A percentile compares a stretch with the other conserved stretches of the same genome.
Conservation (phyloP, 53 echinoderm and acorn worm genomes). For the Mesocentrotus franciscanus region DNA sequence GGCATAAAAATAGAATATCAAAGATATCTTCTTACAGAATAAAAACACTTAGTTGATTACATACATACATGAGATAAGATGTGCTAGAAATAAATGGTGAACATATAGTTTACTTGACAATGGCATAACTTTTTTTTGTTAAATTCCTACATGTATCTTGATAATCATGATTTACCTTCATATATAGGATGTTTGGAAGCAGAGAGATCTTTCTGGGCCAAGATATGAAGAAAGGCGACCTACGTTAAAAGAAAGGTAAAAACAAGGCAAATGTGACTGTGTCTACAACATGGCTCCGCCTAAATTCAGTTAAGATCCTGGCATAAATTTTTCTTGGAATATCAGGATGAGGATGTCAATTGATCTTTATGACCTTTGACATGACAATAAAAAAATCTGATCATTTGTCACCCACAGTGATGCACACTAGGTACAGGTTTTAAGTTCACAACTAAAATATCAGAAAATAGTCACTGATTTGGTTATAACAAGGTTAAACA, state of each 20-base stretch:
- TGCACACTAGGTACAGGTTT: too few relatives aligned
- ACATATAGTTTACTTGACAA: too few relatives aligned
- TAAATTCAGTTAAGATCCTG: not conserved
- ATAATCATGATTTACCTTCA: slow-evolving; percentile 39
- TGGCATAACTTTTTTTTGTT: too few relatives aligned
- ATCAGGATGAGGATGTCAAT: not conserved
- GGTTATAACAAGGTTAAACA: too few relatives aligned
- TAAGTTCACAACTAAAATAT: too few relatives aligned
- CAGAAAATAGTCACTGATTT: too few relatives aligned
- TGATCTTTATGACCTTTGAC: not conserved
- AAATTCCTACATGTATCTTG: not conserved
- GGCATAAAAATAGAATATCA: not conserved
- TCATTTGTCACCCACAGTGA: not conserved
- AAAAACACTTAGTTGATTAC: not conserved
- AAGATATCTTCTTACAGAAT: not conserved
- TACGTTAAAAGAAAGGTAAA: not conserved
- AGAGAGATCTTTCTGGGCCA: slow-evolving; percentile 40
- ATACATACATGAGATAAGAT: too few relatives aligned
- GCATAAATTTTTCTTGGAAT: not conserved
- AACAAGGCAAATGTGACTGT: not conserved
- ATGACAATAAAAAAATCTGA: not conserved
- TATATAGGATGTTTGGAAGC: slow-evolving; percentile 22
- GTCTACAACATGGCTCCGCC: too few relatives aligned
- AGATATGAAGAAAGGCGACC: slow-evolving; percentile 33
- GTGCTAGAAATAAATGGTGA: too few relatives aligned